Conservation (phyloP, 2,113 vertebrate genomes). For the Chelonoidis abingdonii region DNA sequence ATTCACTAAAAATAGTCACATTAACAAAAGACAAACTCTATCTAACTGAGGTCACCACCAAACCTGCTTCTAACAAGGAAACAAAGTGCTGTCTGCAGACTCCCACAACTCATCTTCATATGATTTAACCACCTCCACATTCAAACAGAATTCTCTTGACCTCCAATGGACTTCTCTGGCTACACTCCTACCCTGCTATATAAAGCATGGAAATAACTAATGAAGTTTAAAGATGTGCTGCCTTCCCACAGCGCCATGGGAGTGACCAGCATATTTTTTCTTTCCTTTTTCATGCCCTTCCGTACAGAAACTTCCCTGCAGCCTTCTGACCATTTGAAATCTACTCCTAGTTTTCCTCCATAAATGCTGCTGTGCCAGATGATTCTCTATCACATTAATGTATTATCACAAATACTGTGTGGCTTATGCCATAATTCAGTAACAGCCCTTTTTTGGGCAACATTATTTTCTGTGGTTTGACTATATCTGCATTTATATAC, state of each 20-base stretch:
- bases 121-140: neutral
- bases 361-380: neutral
- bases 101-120: neutral
- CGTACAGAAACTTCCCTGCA: neutral
- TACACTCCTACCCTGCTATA: neutral
- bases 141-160: neutral
- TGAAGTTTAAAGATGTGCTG: neutral
- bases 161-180: neutral
- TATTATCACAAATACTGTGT: neutral
- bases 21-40: fast-evolving
- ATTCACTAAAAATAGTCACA: neutral
- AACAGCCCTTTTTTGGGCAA: neutral
- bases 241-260: neutral
- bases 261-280: fast-evolving
- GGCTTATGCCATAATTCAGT: neutral
- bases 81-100: neutral
- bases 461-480: neutral
- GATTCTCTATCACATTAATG: neutral
- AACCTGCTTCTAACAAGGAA: neutral
- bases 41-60: neutral
- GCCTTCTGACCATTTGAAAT: neutral
- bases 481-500: neutral
- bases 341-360: neutral
- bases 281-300: neutral
- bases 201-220: neutral